These are phyloP conservation scores for Aphyosemion australe DNA, from an alignment of 2,113 vertebrate species.

Conservation along the genomic window DNA sequence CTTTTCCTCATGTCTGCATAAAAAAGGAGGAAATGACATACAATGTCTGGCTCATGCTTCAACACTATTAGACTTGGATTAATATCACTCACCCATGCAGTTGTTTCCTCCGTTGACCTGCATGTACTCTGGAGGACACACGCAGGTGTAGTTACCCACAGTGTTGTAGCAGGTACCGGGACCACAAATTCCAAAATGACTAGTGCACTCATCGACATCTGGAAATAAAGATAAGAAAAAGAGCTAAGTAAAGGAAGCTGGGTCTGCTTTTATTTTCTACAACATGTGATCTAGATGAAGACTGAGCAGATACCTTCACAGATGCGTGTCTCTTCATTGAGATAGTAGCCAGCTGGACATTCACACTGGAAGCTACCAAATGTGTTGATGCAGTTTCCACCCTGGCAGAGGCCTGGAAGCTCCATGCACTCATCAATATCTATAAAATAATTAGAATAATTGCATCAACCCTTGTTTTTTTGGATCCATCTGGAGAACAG, in stretches of 20 bases:
- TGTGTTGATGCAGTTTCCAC: constrained; percentile 90
- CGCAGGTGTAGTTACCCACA: constrained; percentile 92
- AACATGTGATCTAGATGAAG: background rate
- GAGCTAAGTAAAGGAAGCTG: background rate
- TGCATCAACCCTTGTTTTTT: background rate
- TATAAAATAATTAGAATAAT: constrained; percentile 48
- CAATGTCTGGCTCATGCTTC: background rate
- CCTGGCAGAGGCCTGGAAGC: constrained; percentile 90
- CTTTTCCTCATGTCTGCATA: constrained; percentile 88
- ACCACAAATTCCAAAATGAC: constrained; percentile 88
- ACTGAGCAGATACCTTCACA: constrained; percentile 84
- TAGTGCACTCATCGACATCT: constrained; percentile 92
- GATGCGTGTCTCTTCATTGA: constrained; percentile 87
- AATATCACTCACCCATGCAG: constrained; percentile 86
- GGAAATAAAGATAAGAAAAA: background rate
- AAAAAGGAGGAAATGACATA: background rate
- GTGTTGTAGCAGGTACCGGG: constrained; percentile 96
- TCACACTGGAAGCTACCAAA: constrained; percentile 96
- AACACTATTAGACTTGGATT: too few species aligned
- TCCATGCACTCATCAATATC: constrained; percentile 95
- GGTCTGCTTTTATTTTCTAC: too few species aligned
- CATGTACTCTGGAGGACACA: constrained; percentile 93
- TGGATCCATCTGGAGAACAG: background rate
- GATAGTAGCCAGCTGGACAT: constrained; percentile 89
- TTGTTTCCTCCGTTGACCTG: constrained; percentile 92